phyloP scores from a whole-genome alignment of 2,797 vertebrate genomes.

The Lepus oiostolus region DNA sequence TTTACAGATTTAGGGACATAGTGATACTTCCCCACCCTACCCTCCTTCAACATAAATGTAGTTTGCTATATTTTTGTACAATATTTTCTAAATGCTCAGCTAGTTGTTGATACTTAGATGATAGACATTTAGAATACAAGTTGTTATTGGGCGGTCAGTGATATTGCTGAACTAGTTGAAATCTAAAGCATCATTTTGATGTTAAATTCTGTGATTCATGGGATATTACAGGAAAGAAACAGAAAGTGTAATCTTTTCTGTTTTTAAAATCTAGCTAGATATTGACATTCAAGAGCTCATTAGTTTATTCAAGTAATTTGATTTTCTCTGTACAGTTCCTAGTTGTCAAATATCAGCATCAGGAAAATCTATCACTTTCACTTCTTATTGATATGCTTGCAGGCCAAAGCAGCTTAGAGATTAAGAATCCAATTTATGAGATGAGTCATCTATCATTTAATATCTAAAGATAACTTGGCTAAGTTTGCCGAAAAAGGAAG shows the following conservation, averaged over 20 bases:
- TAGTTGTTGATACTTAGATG: too few species aligned
- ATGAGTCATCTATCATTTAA: constrained; percentile 77
- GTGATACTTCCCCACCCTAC: too few species aligned
- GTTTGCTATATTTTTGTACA: too few species aligned
- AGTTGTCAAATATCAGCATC: constrained; percentile 80
- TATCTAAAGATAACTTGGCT: constrained; percentile 64
- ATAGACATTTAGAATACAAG: too few species aligned
- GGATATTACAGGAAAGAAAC: constrained; percentile 51
- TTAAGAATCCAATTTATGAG: constrained; percentile 78
- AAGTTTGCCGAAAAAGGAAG: constrained; percentile 29
- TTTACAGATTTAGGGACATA: too few species aligned
- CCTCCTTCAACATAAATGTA: too few species aligned
- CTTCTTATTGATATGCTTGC: constrained; percentile 80
- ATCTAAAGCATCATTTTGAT: neutral
- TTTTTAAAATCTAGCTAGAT: constrained; percentile 73
- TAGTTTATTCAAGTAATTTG: constrained; percentile 82
- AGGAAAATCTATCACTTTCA: constrained; percentile 81
- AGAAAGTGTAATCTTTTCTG: constrained; percentile 43
- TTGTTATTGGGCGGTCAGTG: neutral
- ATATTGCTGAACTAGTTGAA: neutral
- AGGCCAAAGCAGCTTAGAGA: constrained; percentile 74
- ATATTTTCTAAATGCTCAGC: too few species aligned
- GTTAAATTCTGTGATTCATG: neutral
- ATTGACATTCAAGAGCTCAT: constrained; percentile 83
- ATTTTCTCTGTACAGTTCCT: constrained; percentile 83